Evolutionary conservation across 1,140 invertebrate species (phyloP).

Genomic region (Eurosta solidaginis): DNA sequence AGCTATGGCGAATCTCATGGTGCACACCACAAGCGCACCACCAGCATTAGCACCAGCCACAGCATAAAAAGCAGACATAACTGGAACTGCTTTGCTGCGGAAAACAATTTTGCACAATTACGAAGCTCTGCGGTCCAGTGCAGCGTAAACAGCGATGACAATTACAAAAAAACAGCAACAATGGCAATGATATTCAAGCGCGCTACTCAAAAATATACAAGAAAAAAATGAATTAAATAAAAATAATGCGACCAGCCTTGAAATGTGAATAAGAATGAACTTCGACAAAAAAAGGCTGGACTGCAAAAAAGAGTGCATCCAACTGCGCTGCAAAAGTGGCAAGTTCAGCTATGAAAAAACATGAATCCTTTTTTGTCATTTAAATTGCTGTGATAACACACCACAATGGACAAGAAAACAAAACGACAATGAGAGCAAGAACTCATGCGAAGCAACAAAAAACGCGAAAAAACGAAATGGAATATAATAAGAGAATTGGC

Average conservation of each 20-base stretch:
- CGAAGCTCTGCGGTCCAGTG: not conserved
- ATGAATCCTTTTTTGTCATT: not conserved
- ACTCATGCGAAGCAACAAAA: not conserved
- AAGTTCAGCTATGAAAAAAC: not conserved
- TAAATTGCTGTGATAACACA: not conserved
- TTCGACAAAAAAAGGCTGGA: not conserved
- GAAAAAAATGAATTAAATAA: not conserved
- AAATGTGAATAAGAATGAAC: slow-evolving; percentile 18
- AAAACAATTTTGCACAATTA: slow-evolving; percentile 37
- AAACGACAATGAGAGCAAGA: not conserved
- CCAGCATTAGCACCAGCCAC: too few species aligned
- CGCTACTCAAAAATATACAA: not conserved
- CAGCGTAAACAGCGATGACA: not conserved
- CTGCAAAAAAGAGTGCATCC: not conserved
- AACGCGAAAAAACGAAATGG: not conserved
- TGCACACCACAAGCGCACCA: too few species aligned
- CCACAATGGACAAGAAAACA: not conserved
- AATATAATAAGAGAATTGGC: not conserved
- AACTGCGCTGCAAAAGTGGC: not conserved
- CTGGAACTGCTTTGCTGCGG: slow-evolving; percentile 4
- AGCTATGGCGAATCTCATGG: too few species aligned
- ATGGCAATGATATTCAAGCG: slow-evolving; percentile 17
- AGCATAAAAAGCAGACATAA: not conserved
- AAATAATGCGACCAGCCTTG: not conserved
- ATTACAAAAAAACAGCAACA: not conserved